phyloP scores from a whole-genome alignment of 2,113 vertebrate genomes.

The Vireo altiloquus region DNA sequence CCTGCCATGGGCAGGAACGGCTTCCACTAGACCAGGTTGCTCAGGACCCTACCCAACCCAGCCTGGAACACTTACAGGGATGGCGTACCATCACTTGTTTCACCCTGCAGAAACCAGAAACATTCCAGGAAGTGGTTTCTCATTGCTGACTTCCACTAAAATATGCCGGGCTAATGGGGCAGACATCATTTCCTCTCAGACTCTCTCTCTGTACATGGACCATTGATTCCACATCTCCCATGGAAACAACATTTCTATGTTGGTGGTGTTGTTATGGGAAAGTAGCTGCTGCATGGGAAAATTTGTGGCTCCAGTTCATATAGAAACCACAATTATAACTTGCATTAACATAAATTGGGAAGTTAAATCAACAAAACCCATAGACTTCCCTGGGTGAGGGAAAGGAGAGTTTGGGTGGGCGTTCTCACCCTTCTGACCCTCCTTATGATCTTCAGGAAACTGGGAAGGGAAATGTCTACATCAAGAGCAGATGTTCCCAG shows the following conservation, averaged over 20 bases:
- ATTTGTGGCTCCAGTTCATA: background rate
- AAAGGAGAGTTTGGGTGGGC: background rate
- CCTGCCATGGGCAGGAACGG: background rate
- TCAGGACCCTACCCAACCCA: background rate
- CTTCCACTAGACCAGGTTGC: background rate
- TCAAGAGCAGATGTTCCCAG: constrained; percentile 40
- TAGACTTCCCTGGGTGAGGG: background rate
- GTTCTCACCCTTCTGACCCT: constrained; percentile 1
- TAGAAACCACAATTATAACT: background rate
- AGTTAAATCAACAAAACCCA: background rate
- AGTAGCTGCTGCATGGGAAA: background rate
- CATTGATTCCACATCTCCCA: background rate
- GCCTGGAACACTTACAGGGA: background rate
- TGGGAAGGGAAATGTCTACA: background rate
- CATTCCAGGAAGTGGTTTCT: background rate
- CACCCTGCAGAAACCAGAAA: background rate
- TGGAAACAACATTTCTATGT: background rate
- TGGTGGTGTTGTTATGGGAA: background rate
- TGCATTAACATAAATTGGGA: background rate
- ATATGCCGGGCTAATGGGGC: background rate
- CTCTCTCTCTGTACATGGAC: background rate
- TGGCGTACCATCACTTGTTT: background rate
- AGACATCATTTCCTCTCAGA: background rate
- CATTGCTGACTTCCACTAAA: background rate
- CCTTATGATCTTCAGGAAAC: constrained; percentile 19